Conservation (phyloP, 2,797 vertebrate genomes). For the Staurois parvus region DNA sequence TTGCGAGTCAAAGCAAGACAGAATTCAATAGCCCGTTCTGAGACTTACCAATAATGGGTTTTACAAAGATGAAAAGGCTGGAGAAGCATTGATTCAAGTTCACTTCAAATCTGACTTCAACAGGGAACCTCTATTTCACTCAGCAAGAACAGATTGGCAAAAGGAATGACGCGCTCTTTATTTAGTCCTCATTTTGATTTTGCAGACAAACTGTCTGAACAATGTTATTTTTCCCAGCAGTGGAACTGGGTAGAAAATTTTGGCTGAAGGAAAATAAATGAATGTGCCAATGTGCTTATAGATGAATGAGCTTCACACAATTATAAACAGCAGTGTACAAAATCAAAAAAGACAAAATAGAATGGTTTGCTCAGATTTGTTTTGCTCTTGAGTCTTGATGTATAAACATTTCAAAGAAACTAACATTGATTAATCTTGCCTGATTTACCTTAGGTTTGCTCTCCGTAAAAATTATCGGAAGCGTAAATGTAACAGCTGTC, state of each 20-base stretch:
- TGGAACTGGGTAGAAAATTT: conserved; percentile 44
- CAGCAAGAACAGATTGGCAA: conserved; percentile 54
- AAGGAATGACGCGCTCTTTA: conserved; percentile 49
- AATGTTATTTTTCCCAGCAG: not conserved
- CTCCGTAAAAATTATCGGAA: conserved; percentile 31
- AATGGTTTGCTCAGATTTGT: conserved; percentile 38
- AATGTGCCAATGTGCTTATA: conserved; percentile 31
- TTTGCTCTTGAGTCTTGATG: conserved; percentile 25
- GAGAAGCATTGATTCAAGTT: conserved; percentile 58
- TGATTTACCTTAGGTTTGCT: conserved; percentile 15
- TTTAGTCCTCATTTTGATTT: conserved; percentile 55
- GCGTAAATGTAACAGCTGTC: conserved; percentile 35
- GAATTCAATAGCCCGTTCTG: conserved; percentile 59
- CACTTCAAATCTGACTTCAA: conserved; percentile 58
- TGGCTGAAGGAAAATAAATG: conserved; percentile 41
- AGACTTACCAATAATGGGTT: conserved; percentile 59
- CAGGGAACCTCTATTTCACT: conserved; percentile 58
- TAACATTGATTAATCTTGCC: conserved; percentile 28
- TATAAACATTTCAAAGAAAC: conserved; percentile 40
- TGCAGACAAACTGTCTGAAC: conserved; percentile 45
- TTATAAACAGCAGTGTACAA: conserved; percentile 36
- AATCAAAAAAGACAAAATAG: conserved; percentile 38
- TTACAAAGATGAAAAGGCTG: conserved; percentile 57
- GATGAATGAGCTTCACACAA: conserved; percentile 52
- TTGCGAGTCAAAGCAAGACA: conserved; percentile 50